phyloP scores from a whole-genome alignment of 2,888 invertebrate genomes.

The Crocallis elinguaria region DNA sequence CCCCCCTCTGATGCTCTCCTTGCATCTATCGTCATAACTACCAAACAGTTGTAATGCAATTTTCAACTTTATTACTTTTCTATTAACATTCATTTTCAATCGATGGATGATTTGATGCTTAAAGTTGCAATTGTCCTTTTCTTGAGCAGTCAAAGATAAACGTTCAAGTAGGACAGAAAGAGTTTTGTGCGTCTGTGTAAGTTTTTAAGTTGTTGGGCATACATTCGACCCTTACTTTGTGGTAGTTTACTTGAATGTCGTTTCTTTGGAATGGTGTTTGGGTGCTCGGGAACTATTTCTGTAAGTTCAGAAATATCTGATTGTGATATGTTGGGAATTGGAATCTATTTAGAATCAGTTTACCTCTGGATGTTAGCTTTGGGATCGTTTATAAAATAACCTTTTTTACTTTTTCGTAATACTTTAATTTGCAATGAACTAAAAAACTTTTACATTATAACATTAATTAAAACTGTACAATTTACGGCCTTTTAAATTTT shows the following conservation, averaged over 20 bases:
- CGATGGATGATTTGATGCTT: constrained; percentile 57
- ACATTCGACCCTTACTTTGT: constrained; percentile 60
- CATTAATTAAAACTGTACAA: too few relatives aligned
- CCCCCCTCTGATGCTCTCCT: constrained; percentile 69
- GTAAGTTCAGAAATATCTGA: constrained; percentile 17
- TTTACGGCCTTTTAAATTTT: too few relatives aligned
- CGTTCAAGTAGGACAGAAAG: constrained; percentile 72
- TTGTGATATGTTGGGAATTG: constrained; percentile 1
- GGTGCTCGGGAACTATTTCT: constrained; percentile 24
- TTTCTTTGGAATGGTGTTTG: constrained; percentile 30
- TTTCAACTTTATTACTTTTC: constrained; percentile 64
- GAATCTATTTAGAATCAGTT: constrained; percentile 4
- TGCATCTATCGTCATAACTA: constrained; percentile 70
- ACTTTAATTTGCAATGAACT: too few relatives aligned
- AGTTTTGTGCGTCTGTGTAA: constrained; percentile 72
- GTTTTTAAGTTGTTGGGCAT: constrained; percentile 67
- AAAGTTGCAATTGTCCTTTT: constrained; percentile 77
- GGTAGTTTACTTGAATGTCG: constrained; percentile 45
- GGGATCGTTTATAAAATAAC: neutral
- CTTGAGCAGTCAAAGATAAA: constrained; percentile 71
- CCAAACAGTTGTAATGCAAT: constrained; percentile 56
- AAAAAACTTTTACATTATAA: too few relatives aligned
- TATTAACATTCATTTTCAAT: constrained; percentile 73
- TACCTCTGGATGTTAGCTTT: neutral
- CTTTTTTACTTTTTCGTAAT: neutral